phyloP scores from a whole-genome alignment of 2,888 invertebrate genomes.

The Hololepta plana region DNA sequence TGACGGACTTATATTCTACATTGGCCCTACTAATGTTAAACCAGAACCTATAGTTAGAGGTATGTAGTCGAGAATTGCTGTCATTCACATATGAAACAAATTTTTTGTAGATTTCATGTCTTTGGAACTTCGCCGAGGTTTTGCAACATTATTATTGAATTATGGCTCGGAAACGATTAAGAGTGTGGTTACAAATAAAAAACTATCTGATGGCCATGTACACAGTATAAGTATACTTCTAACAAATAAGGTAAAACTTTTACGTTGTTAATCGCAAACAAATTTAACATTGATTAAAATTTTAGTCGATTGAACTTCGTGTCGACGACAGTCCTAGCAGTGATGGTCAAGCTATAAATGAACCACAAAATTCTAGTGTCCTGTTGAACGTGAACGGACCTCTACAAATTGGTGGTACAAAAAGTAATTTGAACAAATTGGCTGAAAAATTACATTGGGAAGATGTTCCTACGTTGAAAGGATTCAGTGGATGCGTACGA shows the following conservation, averaged over 20 bases:
- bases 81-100: conserved; percentile 3
- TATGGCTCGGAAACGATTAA: conserved; percentile 70
- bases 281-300: too few relatives aligned
- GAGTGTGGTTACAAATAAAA: conserved; percentile 48
- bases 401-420: conserved; percentile 67
- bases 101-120: conserved; percentile 65
- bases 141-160: conserved; percentile 65
- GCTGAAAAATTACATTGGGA: conserved; percentile 49
- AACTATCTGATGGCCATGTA: conserved; percentile 65
- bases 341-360: conserved; percentile 19
- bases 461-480: conserved; percentile 45
- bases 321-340: conserved; percentile 24
- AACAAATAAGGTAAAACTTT: conserved; percentile 24
- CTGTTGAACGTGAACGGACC: conserved; percentile 58
- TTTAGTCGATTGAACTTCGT: conserved; percentile 21
- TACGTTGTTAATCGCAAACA: neutral
- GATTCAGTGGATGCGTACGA: conserved; percentile 78
- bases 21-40: conserved; percentile 61
- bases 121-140: conserved; percentile 70
- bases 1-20: conserved; percentile 76
- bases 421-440: conserved; percentile 42
- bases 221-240: conserved; percentile 73
- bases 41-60: conserved; percentile 45
- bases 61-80: conserved; percentile 17
- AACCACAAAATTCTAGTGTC: conserved; percentile 15